Base-by-base conservation (phyloP, 2,888 invertebrate genomes). In the Synergus laeviventris region DNA sequence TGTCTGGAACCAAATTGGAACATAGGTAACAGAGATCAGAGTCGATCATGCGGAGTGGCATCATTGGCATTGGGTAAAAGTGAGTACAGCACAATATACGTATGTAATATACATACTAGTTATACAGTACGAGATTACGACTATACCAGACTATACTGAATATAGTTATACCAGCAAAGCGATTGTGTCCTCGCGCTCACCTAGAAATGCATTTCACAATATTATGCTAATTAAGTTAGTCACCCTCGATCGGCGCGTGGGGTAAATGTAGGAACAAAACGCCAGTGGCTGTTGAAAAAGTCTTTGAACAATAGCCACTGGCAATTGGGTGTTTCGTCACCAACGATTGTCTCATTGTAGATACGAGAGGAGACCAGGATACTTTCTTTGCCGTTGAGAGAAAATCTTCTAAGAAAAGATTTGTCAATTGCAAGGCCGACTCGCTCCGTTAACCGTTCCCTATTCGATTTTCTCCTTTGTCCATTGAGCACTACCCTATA, bases 141-240 rank as follows among this genome's bases (percentile, higher is more conserved):
- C n/a, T n/a, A n/a, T n/a, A n/a, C n/a, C n/a, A n/a, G n/a, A n/a
- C n/a, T n/a, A n/a, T n/a, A n/a, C n/a, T n/a, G n/a, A n/a, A n/a
- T 42, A 42, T 45, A 66, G 42, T 1, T 24, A 24, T 24, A 24
- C 9, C 2, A 54, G 4, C 12, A 24, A 21, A 59, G 14, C 7
- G 59, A 24, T 12, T 59, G 21, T 9, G 42, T 39, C 16, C 76
- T 75, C 77, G 81, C 81, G 83, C 81, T 81, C 82, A 83, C 83
- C 76, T 56, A 77, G 85, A 82, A 82, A 85, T 85, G 83, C 80
- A 83, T 88, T 86, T 87, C 83, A 84, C 86, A 89, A 89, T 82
- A 80, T 83, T 85, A 86, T 86, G 86, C 79, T 84, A 86, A 86
- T 85, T 86, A 82, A 78, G 85, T 89, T 88, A 88, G 88, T 88